These are phyloP conservation scores for Morus bassanus DNA, from an alignment of 2,797 vertebrate species.

Conservation along the genomic window DNA sequence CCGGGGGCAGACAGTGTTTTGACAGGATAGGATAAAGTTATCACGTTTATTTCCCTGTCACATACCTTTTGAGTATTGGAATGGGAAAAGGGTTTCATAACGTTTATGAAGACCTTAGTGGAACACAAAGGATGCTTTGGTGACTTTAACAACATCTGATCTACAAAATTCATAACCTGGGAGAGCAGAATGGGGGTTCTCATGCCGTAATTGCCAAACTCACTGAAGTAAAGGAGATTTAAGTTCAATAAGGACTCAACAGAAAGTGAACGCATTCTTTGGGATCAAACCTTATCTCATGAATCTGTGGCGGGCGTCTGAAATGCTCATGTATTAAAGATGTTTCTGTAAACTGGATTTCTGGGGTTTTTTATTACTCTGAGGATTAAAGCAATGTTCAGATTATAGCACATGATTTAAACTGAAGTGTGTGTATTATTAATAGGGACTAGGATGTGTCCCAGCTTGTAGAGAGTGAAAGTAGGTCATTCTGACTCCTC, in stretches of 20 bases:
- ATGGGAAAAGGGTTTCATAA: background rate
- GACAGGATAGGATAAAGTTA: background rate
- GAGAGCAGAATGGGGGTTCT: background rate
- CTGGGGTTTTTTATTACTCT: constrained; percentile 10
- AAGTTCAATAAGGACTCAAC: background rate
- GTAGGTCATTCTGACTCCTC: constrained; percentile 30
- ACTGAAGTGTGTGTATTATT: constrained; percentile 25
- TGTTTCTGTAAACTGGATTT: constrained; percentile 36
- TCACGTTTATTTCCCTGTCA: background rate
- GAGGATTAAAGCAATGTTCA: constrained; percentile 2
- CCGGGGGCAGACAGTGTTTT: background rate
- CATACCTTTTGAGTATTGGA: background rate
- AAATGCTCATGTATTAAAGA: constrained; percentile 41
- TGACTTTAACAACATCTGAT: background rate
- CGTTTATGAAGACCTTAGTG: background rate
- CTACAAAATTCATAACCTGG: background rate
- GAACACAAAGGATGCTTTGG: background rate
- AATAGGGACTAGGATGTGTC: background rate
- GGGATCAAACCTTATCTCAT: background rate
- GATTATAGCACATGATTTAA: background rate
- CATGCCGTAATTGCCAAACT: background rate
- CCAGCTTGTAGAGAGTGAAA: constrained; percentile 7
- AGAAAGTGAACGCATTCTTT: background rate
- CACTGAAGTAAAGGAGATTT: background rate
- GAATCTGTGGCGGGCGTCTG: background rate